These are phyloP conservation scores for Cryptoblepharus egeriae DNA, from an alignment of 2,797 vertebrate genomes.

Conservation along the genomic window DNA sequence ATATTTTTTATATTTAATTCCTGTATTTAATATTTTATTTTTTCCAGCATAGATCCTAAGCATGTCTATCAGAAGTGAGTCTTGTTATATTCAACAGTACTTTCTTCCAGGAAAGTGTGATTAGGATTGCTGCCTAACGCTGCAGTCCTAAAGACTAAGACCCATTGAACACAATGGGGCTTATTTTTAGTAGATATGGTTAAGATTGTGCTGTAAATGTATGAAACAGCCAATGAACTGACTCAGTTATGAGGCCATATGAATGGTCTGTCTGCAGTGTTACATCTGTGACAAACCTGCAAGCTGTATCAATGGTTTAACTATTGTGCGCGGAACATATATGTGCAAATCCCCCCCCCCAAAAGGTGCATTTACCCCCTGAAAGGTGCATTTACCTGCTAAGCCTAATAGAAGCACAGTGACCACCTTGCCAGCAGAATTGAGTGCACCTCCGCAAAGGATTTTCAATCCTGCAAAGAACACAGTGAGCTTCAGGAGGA, in stretches of 20 bases:
- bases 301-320: background rate
- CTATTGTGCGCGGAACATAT: background rate
- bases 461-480: conserved; percentile 76
- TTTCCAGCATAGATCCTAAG: no score
- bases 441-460: conserved; percentile 77
- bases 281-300: background rate
- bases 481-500: conserved; percentile 78
- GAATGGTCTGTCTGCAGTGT: background rate
- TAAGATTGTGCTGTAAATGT: no score
- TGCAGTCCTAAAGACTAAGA: no score
- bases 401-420: conserved; percentile 81
- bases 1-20: no score
- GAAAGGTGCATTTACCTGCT: conserved; percentile 75
- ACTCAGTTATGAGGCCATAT: background rate
- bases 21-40: no score
- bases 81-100: no score
- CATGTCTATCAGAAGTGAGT: no score
- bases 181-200: no score
- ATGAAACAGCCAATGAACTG: background rate
- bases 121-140: no score
- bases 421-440: conserved; percentile 79
- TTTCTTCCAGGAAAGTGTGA: no score
- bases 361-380: conserved; percentile 68
- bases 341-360: background rate
- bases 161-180: no score